Evolutionary conservation across 2,888 invertebrate genomes (phyloP), one percentile per base, ranked within the genome.

Genomic region (Epistrophe grossulariae): DNA sequence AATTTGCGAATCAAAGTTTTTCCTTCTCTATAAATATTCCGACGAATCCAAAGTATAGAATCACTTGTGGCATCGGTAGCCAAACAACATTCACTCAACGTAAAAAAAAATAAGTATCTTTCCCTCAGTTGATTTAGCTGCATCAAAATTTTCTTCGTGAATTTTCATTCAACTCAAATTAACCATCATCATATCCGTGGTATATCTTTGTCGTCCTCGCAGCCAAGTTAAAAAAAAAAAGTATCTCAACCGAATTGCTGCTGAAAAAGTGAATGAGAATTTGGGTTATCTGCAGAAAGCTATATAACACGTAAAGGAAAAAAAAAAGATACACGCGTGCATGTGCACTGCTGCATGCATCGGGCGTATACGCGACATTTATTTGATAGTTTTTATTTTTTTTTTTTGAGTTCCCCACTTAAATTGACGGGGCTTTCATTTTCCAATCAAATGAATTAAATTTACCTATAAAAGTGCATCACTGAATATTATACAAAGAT

Each of bases 291-390:
- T 82, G 64, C 74, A 57, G 74, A 74, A 87, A 66, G 57, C 43
- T 59, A 17, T 31, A 55, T 24, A 35, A 59, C 35, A 4, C 24
- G 35, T 35, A 8, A 35, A 35, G n/a, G n/a, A 35, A 35, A 9
- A 31, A 31, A 66, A 19, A 10, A 31, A 81, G 77, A 73, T 81
- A 85, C 85, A 85, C 85, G 85, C 81, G 85, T 71, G 64, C 68
- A 2, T 24, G 24, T 24, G 24, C 24, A 24, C 24, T 74, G 79
- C 72, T 70, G 57, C 59, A 73, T 77, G 31, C 68, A 87, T 72
- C 85, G 85, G 87, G 87, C 87, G 87, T 87, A 87, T 87, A 87
- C 87, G 87, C 87, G 87, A 87, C 79, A 79, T 87, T 84, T 55
- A 35, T 57, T 73, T 11, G 38, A 48, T 55, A 55, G 52, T 55